These are phyloP conservation scores for Philereme vetulata DNA, from an alignment of 2,888 invertebrate species.

Conservation along the genomic window DNA sequence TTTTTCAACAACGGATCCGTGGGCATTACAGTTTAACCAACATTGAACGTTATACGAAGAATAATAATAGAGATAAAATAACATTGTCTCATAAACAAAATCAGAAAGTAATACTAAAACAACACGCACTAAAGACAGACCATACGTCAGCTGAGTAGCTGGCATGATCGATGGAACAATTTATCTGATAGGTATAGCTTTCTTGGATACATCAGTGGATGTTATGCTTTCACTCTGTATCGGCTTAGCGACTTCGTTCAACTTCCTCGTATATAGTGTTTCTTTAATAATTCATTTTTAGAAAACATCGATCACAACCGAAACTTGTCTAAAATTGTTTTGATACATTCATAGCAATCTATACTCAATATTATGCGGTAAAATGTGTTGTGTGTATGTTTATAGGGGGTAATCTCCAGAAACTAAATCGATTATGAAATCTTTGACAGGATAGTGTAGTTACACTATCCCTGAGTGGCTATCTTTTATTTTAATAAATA, in stretches of 20 bases:
- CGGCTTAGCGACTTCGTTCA: constrained; percentile 44
- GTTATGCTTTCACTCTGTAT: constrained; percentile 56
- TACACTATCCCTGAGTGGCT: no score
- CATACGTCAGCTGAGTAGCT: constrained; percentile 40
- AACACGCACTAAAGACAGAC: constrained; percentile 5
- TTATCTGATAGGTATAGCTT: constrained; percentile 38
- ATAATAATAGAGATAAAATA: constrained; percentile 23
- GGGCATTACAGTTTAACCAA: constrained; percentile 42
- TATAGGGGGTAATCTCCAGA: no score
- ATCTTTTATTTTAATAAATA: no score
- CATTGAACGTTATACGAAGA: constrained; percentile 43
- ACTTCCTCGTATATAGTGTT: constrained; percentile 14
- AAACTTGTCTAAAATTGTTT: neutral
- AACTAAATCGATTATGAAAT: no score
- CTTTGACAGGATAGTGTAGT: no score
- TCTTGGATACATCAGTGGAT: constrained; percentile 55
- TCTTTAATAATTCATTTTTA: constrained; percentile 13
- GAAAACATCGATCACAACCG: constrained; percentile 19
- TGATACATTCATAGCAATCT: neutral
- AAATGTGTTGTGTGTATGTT: no score
- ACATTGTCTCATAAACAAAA: constrained; percentile 4
- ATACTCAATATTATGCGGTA: no score
- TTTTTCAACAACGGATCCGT: constrained; percentile 43
- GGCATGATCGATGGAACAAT: constrained; percentile 59
- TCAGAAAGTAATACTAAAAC: constrained; percentile 4